Conservation (phyloP, 2,113 vertebrate genomes). For the Rana temporaria region DNA sequence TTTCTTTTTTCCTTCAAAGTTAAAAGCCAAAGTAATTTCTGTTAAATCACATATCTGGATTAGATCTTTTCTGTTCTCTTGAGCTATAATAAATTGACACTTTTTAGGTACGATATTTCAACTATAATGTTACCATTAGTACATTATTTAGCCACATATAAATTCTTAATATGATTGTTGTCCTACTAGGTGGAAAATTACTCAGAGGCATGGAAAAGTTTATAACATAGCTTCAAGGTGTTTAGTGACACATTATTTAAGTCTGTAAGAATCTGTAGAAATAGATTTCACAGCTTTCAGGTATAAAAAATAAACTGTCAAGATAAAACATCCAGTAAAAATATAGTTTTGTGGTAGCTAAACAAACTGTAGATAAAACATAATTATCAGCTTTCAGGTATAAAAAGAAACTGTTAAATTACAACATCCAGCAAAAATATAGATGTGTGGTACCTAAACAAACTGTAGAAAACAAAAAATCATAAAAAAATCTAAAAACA, state of each 20-base stretch:
- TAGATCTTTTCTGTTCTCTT: not conserved
- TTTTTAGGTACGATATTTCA: slow-evolving; percentile 5
- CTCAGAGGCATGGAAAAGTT: slow-evolving; percentile 5
- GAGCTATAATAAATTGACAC: slow-evolving; percentile 3
- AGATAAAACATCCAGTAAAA: slow-evolving; percentile 20
- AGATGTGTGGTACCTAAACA: not conserved
- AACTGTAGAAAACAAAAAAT: not conserved
- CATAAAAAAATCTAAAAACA: not conserved
- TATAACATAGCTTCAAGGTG: slow-evolving; percentile 36
- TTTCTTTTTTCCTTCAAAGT: slow-evolving; percentile 45
- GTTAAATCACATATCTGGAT: slow-evolving; percentile 20
- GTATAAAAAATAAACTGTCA: not conserved
- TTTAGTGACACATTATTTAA: slow-evolving; percentile 59
- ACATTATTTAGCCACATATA: slow-evolving; percentile 18
- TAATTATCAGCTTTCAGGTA: slow-evolving; percentile 7
- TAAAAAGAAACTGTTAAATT: not conserved
- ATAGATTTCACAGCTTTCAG: slow-evolving; percentile 42
- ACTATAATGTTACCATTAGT: slow-evolving; percentile 4
- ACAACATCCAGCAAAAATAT: slow-evolving; percentile 8
- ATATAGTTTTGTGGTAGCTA: not conserved
- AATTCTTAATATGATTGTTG: slow-evolving; percentile 20
- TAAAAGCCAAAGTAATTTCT: slow-evolving; percentile 24
- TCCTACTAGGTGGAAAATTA: slow-evolving; percentile 6
- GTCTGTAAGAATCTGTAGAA: slow-evolving; percentile 31
- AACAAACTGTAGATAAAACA: not conserved